Evolutionary conservation across 1,140 invertebrate species (phyloP).

Genomic region (Ooceraea biroi): DNA sequence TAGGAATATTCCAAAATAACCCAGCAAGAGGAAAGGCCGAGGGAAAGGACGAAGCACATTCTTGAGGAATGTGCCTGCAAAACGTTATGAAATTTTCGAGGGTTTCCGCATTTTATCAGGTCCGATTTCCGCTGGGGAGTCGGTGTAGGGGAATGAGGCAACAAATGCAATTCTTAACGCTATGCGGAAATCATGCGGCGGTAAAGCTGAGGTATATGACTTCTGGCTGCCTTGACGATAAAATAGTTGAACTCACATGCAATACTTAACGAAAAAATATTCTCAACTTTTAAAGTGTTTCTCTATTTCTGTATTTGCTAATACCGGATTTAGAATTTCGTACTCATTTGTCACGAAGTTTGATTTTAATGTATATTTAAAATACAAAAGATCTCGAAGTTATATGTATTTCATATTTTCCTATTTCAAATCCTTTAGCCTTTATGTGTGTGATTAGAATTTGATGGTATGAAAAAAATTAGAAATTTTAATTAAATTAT

Average conservation of each 20-base stretch:
- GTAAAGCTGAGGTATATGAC: conserved; percentile 40
- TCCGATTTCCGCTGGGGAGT: conserved; percentile 44
- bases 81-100: conserved; percentile 50
- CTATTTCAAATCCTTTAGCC: background rate
- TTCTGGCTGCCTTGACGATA: conserved; percentile 39
- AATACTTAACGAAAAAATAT: conserved; percentile 47
- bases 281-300: conserved; percentile 13
- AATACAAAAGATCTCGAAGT: background rate
- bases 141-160: conserved; percentile 25
- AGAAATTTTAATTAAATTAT: background rate
- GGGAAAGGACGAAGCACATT: conserved; percentile 18
- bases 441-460: background rate
- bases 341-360: background rate
- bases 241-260: conserved; percentile 27
- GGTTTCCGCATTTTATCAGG: conserved; percentile 56
- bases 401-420: background rate
- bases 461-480: background rate
- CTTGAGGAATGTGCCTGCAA: conserved; percentile 30
- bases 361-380: background rate
- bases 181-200: conserved; percentile 42
- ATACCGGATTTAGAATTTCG: background rate
- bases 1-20: conserved; percentile 22
- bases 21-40: background rate
- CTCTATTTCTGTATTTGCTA: background rate
- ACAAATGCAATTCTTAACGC: conserved; percentile 62